phyloP scores from a whole-genome alignment of 2,888 invertebrate species.

The Sphecodes monilicornis region DNA sequence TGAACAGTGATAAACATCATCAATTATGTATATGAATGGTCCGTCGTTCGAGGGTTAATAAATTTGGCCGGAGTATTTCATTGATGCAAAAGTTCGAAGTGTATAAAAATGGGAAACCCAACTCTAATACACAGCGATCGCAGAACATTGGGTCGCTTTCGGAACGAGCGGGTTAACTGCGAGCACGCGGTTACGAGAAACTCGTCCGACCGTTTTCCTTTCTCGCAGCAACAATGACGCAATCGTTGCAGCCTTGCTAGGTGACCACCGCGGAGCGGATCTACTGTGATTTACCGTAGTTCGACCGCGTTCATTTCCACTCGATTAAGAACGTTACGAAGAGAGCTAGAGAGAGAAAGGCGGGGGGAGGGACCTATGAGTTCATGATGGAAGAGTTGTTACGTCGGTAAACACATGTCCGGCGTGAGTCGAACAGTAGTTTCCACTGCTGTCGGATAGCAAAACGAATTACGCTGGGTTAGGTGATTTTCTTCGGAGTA shows the following conservation, averaged over 20 bases:
- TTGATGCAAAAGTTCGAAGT: background rate
- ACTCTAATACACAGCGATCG: background rate
- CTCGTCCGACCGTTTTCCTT: constrained; percentile 45
- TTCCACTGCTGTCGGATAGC: background rate
- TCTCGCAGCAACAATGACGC: constrained; percentile 46
- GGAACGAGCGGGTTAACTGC: background rate
- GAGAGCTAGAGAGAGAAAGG: background rate
- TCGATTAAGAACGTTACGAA: background rate
- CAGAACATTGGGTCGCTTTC: background rate
- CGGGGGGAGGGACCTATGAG: background rate
- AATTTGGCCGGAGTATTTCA: background rate
- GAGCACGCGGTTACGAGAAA: background rate
- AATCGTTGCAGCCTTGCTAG: constrained; percentile 36
- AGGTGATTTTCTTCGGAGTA: background rate
- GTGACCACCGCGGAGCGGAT: constrained; percentile 22
- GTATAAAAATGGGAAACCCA: background rate
- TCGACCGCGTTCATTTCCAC: constrained; percentile 29
- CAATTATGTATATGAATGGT: no score
- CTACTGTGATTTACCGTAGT: constrained; percentile 35
- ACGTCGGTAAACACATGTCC: constrained; percentile 8
- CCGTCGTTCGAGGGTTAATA: background rate
- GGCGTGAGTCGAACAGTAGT: constrained; percentile 3
- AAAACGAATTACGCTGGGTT: background rate
- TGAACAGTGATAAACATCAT: no score
- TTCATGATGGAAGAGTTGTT: constrained; percentile 13